Conservation (phyloP, 64 coral and sea anemone species). For the Stichodactyla mertensii region DNA sequence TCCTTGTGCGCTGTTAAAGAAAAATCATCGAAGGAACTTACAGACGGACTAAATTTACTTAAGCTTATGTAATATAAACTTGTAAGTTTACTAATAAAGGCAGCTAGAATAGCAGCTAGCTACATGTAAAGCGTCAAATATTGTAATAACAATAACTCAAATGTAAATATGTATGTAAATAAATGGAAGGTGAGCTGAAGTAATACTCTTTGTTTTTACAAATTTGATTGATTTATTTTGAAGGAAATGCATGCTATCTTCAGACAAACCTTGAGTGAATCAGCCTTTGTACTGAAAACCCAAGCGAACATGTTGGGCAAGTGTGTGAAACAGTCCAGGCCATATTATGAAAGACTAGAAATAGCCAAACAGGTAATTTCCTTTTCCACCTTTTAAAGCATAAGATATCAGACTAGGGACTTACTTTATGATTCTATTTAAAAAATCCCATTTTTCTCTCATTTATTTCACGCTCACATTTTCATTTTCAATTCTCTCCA, state of each 20-base stretch:
- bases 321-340: constrained; percentile 61
- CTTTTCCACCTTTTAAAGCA: not conserved
- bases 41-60: not conserved
- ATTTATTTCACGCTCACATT: not conserved
- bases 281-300: constrained; percentile 79
- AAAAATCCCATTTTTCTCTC: not conserved
- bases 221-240: constrained; percentile 8
- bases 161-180: not conserved
- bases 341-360: constrained; percentile 69
- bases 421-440: not conserved
- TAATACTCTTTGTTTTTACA: not conserved
- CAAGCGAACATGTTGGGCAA: constrained; percentile 71
- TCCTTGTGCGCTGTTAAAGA: not conserved
- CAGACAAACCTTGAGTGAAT: constrained; percentile 81
- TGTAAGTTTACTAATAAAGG: too few species aligned
- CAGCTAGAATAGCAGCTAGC: not conserved
- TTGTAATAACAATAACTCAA: not conserved
- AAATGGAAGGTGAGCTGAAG: not conserved
- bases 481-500: not conserved
- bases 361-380: constrained; percentile 38
- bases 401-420: not conserved
- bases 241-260: constrained; percentile 74
- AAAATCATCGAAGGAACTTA: not conserved
- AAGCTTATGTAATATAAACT: too few species aligned
- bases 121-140: not conserved